These are phyloP conservation scores for Dallia pectoralis DNA, from an alignment of 2,797 vertebrate species.

Conservation along the genomic window DNA sequence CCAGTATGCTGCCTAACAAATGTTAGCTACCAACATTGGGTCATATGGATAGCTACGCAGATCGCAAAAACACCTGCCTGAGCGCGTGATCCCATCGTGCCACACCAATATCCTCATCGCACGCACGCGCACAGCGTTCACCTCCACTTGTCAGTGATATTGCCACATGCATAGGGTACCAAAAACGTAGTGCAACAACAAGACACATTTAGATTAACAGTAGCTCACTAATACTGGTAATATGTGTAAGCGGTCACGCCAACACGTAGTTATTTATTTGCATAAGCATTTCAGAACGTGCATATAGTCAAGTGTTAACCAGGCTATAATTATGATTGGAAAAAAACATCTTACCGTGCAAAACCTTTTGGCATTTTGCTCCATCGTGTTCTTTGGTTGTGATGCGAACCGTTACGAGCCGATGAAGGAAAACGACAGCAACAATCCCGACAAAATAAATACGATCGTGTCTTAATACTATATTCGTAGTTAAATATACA, in stretches of 20 bases:
- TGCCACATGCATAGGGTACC: neutral
- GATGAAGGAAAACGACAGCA: neutral
- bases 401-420: conserved; percentile 12
- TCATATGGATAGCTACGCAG: neutral
- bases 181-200: neutral
- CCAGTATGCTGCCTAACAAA: neutral
- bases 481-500: neutral
- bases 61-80: conserved; percentile 11
- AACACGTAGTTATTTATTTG: neutral
- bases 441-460: neutral
- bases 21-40: neutral
- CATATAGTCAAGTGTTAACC: too few species aligned
- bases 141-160: neutral
- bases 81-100: neutral
- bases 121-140: neutral
- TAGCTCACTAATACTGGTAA: neutral
- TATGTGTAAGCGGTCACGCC: neutral
- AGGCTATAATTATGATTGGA: too few species aligned
- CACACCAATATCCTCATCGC: neutral
- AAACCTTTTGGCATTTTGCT: conserved; percentile 34
- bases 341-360: conserved; percentile 29
- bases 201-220: neutral
- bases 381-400: conserved; percentile 38
- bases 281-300: neutral
- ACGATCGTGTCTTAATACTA: neutral